Conservation (phyloP, 2,797 vertebrate genomes). For the Muscicapa striata region DNA sequence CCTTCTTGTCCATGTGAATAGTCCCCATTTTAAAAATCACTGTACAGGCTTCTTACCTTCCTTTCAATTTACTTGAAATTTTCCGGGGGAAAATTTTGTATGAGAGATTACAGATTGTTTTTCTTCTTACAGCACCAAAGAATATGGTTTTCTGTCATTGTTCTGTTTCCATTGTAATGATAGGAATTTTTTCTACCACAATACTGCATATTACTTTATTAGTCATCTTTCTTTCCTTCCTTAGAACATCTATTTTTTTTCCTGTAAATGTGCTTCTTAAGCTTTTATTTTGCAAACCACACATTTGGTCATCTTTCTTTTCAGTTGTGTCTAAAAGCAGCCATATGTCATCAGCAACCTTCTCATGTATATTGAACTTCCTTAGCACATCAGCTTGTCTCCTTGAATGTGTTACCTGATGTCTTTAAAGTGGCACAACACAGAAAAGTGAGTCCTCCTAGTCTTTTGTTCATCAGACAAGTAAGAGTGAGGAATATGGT, state of each 20-base stretch:
- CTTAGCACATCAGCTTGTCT: slow-evolving; percentile 65
- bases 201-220: slow-evolving; percentile 44
- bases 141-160: background rate
- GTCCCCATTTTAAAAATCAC: background rate
- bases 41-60: background rate
- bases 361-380: slow-evolving; percentile 64
- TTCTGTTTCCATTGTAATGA: background rate
- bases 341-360: slow-evolving; percentile 59
- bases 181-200: background rate
- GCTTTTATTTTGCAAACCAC: slow-evolving; percentile 50
- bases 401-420: slow-evolving; percentile 60
- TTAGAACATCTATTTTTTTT: slow-evolving; percentile 31
- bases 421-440: slow-evolving; percentile 44
- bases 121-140: background rate
- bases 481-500: background rate
- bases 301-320: slow-evolving; percentile 64
- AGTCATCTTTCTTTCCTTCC: slow-evolving; percentile 42
- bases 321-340: slow-evolving; percentile 56
- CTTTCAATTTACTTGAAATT: background rate
- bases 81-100: background rate
- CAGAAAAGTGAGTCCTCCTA: background rate
- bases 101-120: background rate
- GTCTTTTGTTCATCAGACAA: background rate
- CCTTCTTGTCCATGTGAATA: background rate
- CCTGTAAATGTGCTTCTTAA: slow-evolving; percentile 22